Base-by-base conservation (phyloP, 2,113 vertebrate genomes). In the Hassar affinis region DNA sequence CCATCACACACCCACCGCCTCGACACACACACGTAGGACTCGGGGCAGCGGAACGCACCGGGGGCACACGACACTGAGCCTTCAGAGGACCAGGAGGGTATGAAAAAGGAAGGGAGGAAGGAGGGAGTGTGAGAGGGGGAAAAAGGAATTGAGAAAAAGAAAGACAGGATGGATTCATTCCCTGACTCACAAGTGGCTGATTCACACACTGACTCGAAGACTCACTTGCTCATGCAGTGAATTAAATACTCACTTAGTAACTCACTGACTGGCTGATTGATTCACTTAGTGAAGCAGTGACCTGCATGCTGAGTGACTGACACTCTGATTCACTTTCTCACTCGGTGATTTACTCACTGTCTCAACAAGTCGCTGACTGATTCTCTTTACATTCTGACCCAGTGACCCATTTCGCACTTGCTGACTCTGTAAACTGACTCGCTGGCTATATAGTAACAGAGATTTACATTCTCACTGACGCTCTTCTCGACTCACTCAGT, bases 1-100 rank as follows among this genome's bases (percentile, higher is more conserved):
- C 69, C 69, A 15, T 72, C 69, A 72, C 69, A 72, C 45, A 72
- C 11, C 69, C 69, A 47, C 1, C 38, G 38, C 49, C 69, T 72
- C 2, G 42, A 72, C 42, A 72, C 69, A 49, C 69, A 72, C 69
- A 72, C 12, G 3, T 72, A 72, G 0, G 69, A 49, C 22, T 72
- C 69, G 2, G 69, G 69, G 25, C 69, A 72, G 69, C 69, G 69
- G 14, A 72, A 72, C 1, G 69, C 69, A 14, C 25, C 45, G 3
- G 69, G 69, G 11, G 42, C 69, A 49, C 69, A 72, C 1, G 45
- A 72, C 25, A 72, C 69, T 6, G 42, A 47, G 1, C 69, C 69
- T 72, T 27, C 7, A 42, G 18, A 22, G 35, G 17, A 69, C 33
- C 17, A 11, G 3, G 6, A 22, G 38, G 22, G 68, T 11, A 25